Conservation (phyloP, 2,113 vertebrate genomes). For the Hyperopisus bebe region DNA sequence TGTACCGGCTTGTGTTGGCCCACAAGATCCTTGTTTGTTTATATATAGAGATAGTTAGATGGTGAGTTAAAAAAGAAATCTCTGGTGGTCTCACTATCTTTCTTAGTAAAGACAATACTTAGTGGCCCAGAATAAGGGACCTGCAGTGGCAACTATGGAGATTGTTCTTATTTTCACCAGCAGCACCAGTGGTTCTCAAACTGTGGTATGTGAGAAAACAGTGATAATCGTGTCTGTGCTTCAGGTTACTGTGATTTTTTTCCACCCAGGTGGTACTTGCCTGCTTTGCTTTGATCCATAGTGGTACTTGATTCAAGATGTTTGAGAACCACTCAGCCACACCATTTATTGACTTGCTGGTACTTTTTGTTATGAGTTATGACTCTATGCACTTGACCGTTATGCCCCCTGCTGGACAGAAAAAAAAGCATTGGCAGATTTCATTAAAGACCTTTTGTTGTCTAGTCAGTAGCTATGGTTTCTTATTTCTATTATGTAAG, state of each 20-base stretch:
- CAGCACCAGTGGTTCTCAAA: background rate
- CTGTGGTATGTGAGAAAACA: background rate
- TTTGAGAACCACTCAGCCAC: background rate
- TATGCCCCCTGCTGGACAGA: background rate
- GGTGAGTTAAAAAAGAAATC: background rate
- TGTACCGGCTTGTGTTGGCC: background rate
- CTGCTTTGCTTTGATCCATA: background rate
- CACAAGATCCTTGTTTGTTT: background rate
- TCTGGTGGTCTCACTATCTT: background rate
- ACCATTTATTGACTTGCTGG: background rate
- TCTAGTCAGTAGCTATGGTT: background rate
- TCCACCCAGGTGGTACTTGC: background rate
- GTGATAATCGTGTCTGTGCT: background rate
- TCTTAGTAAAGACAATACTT: background rate
- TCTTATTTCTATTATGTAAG: background rate
- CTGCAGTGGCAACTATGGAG: background rate
- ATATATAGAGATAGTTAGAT: background rate
- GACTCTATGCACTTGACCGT: background rate
- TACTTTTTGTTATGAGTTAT: background rate
- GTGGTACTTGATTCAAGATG: background rate
- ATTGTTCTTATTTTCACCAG: background rate
- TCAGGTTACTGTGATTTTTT: background rate
- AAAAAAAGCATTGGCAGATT: background rate
- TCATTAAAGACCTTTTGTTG: background rate
- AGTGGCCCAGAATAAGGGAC: background rate